Base-by-base conservation (phyloP, 1,140 invertebrate genomes). In the Micrasema minimum region DNA sequence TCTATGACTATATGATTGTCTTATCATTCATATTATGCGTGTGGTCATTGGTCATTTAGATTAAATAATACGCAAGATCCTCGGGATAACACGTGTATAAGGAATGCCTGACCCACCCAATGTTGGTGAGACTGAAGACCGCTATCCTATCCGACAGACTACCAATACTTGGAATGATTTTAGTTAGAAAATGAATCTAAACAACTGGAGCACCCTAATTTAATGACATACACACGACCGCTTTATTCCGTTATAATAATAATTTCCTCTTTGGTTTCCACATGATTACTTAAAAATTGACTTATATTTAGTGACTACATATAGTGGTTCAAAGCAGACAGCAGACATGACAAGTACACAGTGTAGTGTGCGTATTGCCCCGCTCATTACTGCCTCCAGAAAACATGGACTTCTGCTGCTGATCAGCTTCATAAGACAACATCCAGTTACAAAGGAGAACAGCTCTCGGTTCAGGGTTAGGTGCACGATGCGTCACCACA, bases 1-100 rank as follows among this genome's bases (percentile, higher is more conserved):
- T 57, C 23, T 57, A 57, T 35, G 23, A 57, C 53, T 57, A 57
- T 35, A 23, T 57, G 53, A 57, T 57, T 57, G 53, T 57, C 53
- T 37, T 57, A 57, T 57, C 53, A 57, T 57, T 57, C 53, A 57
- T 37, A 20, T 23, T 38, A 20, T 57, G 53, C 53, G 11, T 37
- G 53, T 57, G 53, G 53, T 57, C 53, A 57, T 57, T 35, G 37
- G n/a, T n/a, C n/a, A n/a, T n/a, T n/a, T n/a, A n/a, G n/a, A n/a
- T n/a, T n/a, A n/a, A n/a, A n/a, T n/a, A n/a, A n/a, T n/a, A n/a
- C n/a, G n/a, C n/a, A n/a, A n/a, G n/a, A n/a, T n/a, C n/a, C n/a
- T n/a, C n/a, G n/a, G n/a, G n/a, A n/a, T n/a, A n/a, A n/a, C n/a
- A n/a, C n/a, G n/a, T n/a, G n/a, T n/a, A n/a, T n/a, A n/a, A n/a